These are phyloP conservation scores for Paedocypris sp. DNA, from an alignment of 2,113 vertebrate genomes.

Conservation along the genomic window DNA sequence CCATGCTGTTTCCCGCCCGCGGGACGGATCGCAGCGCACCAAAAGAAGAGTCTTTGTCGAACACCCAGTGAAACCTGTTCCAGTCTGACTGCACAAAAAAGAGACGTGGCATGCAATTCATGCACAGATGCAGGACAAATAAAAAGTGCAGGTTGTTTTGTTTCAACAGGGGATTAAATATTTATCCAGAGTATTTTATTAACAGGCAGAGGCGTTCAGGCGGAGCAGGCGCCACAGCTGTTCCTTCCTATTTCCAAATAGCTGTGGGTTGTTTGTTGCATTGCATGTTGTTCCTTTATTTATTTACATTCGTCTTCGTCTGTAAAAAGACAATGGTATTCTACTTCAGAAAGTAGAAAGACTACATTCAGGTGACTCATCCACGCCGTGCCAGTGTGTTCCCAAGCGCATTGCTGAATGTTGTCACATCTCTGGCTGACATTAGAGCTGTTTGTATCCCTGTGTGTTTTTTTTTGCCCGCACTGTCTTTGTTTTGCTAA, in stretches of 20 bases:
- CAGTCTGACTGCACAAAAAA: background rate
- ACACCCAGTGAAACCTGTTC: background rate
- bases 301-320: constrained; percentile 23
- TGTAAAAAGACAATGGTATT: constrained; percentile 22
- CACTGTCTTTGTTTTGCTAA: background rate
- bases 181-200: constrained; percentile 41
- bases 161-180: constrained; percentile 33
- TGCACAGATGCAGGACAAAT: constrained; percentile 1
- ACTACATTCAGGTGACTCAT: constrained; percentile 21
- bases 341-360: constrained; percentile 7
- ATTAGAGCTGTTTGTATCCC: constrained; percentile 15
- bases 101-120: constrained; percentile 10
- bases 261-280: constrained; percentile 26
- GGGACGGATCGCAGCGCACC: background rate
- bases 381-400: background rate
- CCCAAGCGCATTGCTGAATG: background rate
- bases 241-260: constrained; percentile 21
- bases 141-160: constrained; percentile 16
- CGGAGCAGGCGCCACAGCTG: constrained; percentile 18
- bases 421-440: constrained; percentile 13
- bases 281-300: constrained; percentile 21
- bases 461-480: too few relatives aligned
- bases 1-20: background rate
- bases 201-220: constrained; percentile 11
- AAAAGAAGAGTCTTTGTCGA: constrained; percentile 6